Evolutionary conservation across 2,888 invertebrate genomes (phyloP), one percentile per base, ranked within the genome.

Genomic region (Hemithea aestivaria): DNA sequence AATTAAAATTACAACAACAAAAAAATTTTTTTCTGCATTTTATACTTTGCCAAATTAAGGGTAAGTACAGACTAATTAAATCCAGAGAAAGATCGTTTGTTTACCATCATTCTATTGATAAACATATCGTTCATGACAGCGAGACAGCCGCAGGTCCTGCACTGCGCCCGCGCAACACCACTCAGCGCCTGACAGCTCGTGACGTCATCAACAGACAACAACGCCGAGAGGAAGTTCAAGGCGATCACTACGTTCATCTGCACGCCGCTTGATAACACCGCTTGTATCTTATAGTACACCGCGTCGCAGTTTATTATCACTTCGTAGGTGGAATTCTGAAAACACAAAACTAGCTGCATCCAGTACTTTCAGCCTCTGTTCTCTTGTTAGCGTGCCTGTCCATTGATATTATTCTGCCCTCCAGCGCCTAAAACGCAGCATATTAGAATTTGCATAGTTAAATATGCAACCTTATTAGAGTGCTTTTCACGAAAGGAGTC

Each of bases 121-220:
- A 84, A 82, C 23, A 79, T 54, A 35, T 74, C 61, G 21, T 62
- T 58, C 71, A 87, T 73, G 6, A 59, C 55, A 7, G 65, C 56
- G 25, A 87, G 55, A 45, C 84, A 81, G 4, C 87, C 85, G 48
- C 77, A 83, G 27, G 51, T 57, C 48, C 80, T 62, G 1, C 81
- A 59, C 68, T 75, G 40, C 66, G 72, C 1, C 77, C 74, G 41
- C 71, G 65, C 4, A 58, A 44, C 3, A 60, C 51, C 34, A 75
- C 52, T 6, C 59, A 52, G 24, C 45, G 57, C 20, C 38, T 60
- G 10, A 46, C 54, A 5, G 16, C 16, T 55, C 1, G 40, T 46
- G n/a, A 31, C 51, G 1, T 49, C 53, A 16, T 62, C 62, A 2
- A 50, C 44, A 32, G 66, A 68, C 7, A 82, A 48, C 12, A 85